These are phyloP conservation scores for Pandion haliaetus DNA, from an alignment of 2,113 vertebrate genomes.

Conservation along the genomic window DNA sequence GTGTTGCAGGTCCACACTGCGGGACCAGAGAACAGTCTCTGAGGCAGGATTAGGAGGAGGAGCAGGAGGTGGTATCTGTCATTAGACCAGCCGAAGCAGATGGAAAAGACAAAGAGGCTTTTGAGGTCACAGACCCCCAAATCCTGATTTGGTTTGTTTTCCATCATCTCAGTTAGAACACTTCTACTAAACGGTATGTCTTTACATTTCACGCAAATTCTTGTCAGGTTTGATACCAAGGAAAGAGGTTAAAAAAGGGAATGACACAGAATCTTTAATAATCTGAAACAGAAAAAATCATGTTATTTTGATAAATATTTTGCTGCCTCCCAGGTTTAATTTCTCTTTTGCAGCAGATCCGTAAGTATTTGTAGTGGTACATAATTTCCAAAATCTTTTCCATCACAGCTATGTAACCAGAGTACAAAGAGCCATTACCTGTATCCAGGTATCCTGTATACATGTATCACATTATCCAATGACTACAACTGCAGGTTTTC, in stretches of 20 bases:
- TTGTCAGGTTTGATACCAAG: neutral
- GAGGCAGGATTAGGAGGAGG: neutral
- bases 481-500: neutral
- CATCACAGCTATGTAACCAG: neutral
- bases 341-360: neutral
- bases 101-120: neutral
- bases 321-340: neutral
- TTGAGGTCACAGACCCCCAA: neutral
- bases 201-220: neutral
- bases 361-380: neutral
- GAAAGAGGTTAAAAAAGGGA: neutral
- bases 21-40: neutral
- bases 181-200: rapidly evolving
- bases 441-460: neutral
- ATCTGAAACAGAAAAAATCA: neutral
- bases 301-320: neutral
- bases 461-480: rapidly evolving
- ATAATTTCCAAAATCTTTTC: neutral
- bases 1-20: rapidly evolving
- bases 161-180: neutral
- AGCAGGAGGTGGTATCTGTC: neutral
- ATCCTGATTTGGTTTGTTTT: neutral
- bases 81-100: neutral
- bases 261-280: neutral
- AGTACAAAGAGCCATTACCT: neutral